phyloP scores from a whole-genome alignment of 1,140 invertebrate species.

The Zaprionus capensis region DNA sequence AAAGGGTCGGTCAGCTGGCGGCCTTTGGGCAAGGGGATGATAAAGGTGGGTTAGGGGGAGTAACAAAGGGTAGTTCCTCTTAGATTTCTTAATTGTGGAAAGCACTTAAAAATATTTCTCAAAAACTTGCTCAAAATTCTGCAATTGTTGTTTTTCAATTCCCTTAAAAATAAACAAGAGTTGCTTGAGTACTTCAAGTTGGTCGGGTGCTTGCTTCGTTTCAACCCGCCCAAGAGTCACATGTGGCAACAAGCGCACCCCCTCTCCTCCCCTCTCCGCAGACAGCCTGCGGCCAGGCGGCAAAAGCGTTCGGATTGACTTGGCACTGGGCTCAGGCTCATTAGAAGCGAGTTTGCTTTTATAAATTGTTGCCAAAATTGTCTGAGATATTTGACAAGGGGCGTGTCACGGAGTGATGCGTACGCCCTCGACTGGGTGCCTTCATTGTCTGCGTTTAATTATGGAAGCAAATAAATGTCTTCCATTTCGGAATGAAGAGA shows the following conservation, averaged over 20 bases:
- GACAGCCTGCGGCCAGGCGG: slow-evolving; percentile 41
- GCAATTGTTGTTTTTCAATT: slow-evolving; percentile 71
- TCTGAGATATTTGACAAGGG: slow-evolving; percentile 69
- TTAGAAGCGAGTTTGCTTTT: slow-evolving; percentile 61
- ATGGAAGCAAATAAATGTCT: slow-evolving; percentile 80
- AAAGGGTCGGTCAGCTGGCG: slow-evolving; percentile 51
- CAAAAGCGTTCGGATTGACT: slow-evolving; percentile 51
- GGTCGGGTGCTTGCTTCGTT: not conserved
- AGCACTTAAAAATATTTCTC: slow-evolving; percentile 35
- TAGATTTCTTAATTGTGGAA: slow-evolving; percentile 49
- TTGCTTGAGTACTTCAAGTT: not conserved
- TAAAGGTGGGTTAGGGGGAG: not conserved
- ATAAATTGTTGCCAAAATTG: slow-evolving; percentile 69
- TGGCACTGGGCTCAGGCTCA: slow-evolving; percentile 59
- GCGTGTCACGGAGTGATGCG: slow-evolving; percentile 32
- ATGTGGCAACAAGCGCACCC: slow-evolving; percentile 47
- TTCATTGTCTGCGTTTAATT: slow-evolving; percentile 80
- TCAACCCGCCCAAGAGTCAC: slow-evolving; percentile 41
- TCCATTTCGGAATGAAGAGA: slow-evolving; percentile 25
- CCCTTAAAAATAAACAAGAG: slow-evolving; percentile 70
- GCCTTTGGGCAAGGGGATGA: not conserved
- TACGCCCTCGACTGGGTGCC: slow-evolving; percentile 21
- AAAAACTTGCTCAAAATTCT: slow-evolving; percentile 30
- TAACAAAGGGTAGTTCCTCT: slow-evolving; percentile 2
- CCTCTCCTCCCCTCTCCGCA: no score